phyloP scores from a whole-genome alignment of 2,113 vertebrate genomes.

The Platanista minor region DNA sequence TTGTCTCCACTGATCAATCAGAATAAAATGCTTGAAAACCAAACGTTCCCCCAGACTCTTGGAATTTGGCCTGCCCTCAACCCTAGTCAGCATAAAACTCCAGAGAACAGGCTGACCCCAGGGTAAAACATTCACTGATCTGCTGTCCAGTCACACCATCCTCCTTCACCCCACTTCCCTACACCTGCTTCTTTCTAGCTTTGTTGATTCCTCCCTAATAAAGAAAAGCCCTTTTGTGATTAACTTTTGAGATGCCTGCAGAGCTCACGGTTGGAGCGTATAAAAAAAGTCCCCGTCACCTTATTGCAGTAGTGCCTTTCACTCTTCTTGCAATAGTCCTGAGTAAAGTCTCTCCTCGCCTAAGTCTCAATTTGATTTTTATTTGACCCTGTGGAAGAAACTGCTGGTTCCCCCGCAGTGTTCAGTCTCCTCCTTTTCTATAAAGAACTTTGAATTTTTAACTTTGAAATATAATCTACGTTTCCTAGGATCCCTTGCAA shows the following conservation, averaged over 20 bases:
- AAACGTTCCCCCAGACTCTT: neutral
- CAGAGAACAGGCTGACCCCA: neutral
- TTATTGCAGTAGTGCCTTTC: neutral
- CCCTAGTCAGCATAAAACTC: neutral
- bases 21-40: neutral
- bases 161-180: rapidly evolving
- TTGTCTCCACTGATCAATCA: neutral
- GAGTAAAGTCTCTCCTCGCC: neutral
- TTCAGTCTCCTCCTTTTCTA: neutral
- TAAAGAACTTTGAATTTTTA: neutral
- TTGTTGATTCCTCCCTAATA: neutral
- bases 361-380: neutral
- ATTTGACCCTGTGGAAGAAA: neutral
- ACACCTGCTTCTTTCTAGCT: neutral
- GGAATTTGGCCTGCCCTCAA: neutral
- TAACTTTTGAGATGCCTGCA: neutral
- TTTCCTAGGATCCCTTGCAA: neutral
- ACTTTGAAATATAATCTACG: neutral
- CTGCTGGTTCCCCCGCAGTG: neutral
- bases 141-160: neutral
- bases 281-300: neutral
- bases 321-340: neutral
- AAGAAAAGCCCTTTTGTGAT: neutral
- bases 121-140: neutral
- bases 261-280: neutral